Evolutionary conservation across 2,113 vertebrate genomes (phyloP).

Genomic region (Xyliphius kryptos): DNA sequence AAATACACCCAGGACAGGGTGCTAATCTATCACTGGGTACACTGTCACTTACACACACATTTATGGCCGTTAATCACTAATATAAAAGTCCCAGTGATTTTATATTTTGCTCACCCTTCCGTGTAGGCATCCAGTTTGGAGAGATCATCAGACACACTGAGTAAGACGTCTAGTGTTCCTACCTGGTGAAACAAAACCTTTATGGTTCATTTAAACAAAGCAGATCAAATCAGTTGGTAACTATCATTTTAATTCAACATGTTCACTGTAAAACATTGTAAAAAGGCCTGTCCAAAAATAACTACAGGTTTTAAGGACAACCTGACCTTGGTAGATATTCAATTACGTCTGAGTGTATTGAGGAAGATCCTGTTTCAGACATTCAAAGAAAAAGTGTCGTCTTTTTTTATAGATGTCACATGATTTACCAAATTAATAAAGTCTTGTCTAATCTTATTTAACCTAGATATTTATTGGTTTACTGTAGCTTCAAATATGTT

Average conservation of each 20-base stretch:
- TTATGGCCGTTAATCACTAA: no score
- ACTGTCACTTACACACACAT: no score
- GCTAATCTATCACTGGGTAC: no score
- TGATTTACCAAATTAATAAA: no score
- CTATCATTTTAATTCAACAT: no score
- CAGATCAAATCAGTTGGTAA: neutral
- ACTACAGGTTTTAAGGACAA: neutral
- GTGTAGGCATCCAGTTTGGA: slow-evolving; percentile 80
- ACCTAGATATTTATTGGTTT: no score
- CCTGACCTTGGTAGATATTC: slow-evolving; percentile 6
- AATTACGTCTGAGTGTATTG: slow-evolving; percentile 4
- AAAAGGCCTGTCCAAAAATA: no score
- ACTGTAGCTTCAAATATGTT: no score
- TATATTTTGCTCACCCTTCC: slow-evolving; percentile 76
- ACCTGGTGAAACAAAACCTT: slow-evolving; percentile 57
- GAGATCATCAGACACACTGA: slow-evolving; percentile 85
- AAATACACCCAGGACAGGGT: no score
- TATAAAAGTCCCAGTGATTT: neutral
- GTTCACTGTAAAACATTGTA: no score
- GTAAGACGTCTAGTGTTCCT: slow-evolving; percentile 86
- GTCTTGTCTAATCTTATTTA: no score
- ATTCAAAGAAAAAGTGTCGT: neutral
- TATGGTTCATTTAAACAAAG: neutral
- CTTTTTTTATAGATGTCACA: neutral
- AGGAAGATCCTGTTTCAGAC: neutral